Base-by-base conservation (phyloP, 1,140 invertebrate species). In the Tribolium castaneum region DNA sequence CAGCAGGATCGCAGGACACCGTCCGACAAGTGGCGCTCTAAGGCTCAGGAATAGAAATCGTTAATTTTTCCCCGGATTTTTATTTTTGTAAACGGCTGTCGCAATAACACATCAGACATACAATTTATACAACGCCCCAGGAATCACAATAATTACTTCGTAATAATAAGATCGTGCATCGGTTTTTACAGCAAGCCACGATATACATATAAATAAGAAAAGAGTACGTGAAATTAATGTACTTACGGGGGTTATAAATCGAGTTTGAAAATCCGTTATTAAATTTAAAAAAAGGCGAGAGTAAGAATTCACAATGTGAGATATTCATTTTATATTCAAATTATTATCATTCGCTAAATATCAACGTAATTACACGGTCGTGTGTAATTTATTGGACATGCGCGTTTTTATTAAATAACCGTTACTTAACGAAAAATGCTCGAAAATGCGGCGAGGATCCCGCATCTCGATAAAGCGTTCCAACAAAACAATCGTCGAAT, bases 271-370 rank as follows among this genome's bases (percentile, higher is more conserved):
- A 66, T 66, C 59, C 59, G 19, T 59, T 25, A 66, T 12, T 66
- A 35, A 66, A 30, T 30, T 30, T 66, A 34, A 66, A 25, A 66
- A 66, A 39, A 12, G 6, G 30, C 30, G 54, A 66, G 30, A 35
- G 14, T 10, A 62, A 62, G 56, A 62, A 56, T 19, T 62, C 56
- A n/a, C 56, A 62, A n/a, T 30, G 30, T 66, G 59, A 66, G 34
- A 66, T 66, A 66, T 66, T 34, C 25, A 66, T 35, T 66, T 66
- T 66, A 66, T 66, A 66, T 66, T 66, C 59, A 66, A 66, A 66
- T 66, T 35, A 66, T 66, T 66, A 66, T 66, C 59, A 66, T 66
- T 66, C 59, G 59, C 59, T 66, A 66, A 66, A 66, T 66, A 66
- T 66, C 59, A 66, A 34, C 59, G 30, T 66, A 66, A 66, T 66